phyloP scores from a whole-genome alignment of 2,888 invertebrate genomes.

The Andrena trimmerana region DNA sequence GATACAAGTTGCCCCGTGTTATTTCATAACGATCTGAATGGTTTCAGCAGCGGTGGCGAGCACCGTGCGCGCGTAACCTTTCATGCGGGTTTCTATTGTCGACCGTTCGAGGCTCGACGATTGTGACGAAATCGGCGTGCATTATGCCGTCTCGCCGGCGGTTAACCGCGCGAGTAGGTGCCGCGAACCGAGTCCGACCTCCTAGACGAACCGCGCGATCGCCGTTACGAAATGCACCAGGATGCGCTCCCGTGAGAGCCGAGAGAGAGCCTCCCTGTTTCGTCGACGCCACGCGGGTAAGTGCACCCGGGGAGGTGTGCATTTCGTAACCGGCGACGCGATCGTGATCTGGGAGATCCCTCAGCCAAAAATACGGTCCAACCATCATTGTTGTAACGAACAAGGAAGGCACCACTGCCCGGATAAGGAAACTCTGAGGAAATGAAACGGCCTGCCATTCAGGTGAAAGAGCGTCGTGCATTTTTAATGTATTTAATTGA shows the following conservation, averaged over 20 bases:
- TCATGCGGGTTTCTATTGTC: constrained; percentile 83
- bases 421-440: not conserved
- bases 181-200: constrained; percentile 67
- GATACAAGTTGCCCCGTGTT: constrained; percentile 72
- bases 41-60: constrained; percentile 44
- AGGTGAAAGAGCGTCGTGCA: too few species aligned
- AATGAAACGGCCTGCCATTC: too few species aligned
- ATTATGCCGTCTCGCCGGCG: constrained; percentile 70
- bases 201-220: constrained; percentile 59
- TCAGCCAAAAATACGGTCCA: not conserved
- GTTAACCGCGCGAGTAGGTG: constrained; percentile 72
- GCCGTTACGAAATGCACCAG: constrained; percentile 62
- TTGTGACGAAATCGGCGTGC: constrained; percentile 74
- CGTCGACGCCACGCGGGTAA: not conserved
- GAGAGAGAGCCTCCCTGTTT: constrained; percentile 24
- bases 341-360: constrained; percentile 13
- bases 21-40: constrained; percentile 78
- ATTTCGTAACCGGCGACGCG: constrained; percentile 34
- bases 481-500: too few species aligned
- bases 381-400: not conserved
- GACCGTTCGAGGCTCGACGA: constrained; percentile 65
- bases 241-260: constrained; percentile 61
- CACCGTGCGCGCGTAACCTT: constrained; percentile 79
- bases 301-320: not conserved
- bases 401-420: not conserved